Conservation (phyloP, 2,113 vertebrate genomes). For the Chloebia gouldiae region DNA sequence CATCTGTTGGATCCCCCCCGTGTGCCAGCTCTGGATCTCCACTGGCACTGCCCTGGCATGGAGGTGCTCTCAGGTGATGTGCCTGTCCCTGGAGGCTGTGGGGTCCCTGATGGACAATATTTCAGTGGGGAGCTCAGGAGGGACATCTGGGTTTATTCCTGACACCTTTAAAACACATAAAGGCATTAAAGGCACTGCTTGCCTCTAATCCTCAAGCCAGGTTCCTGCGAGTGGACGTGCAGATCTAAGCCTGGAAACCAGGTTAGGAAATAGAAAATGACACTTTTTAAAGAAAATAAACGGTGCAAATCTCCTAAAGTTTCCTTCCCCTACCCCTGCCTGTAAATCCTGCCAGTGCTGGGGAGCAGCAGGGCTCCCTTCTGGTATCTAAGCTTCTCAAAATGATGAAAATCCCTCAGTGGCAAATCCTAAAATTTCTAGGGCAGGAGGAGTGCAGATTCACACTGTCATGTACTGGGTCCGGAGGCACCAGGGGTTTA, state of each 20-base stretch:
- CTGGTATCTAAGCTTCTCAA: background rate
- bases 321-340: background rate
- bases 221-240: rapidly evolving
- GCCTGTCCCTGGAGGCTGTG: rapidly evolving
- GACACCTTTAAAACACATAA: background rate
- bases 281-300: background rate
- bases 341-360: background rate
- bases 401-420: background rate
- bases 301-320: background rate
- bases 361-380: background rate
- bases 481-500: background rate
- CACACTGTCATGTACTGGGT: background rate
- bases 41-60: too few relatives aligned
- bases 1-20: too few relatives aligned
- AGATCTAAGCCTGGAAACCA: background rate
- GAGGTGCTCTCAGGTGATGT: background rate
- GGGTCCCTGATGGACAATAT: background rate
- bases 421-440: constrained; percentile 35
- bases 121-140: background rate
- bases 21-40: too few relatives aligned
- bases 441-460: background rate
- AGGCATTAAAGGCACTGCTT: background rate
- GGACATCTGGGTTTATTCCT: background rate
- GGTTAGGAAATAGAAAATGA: background rate
- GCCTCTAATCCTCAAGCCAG: background rate